Evolutionary conservation across 2,113 vertebrate species (phyloP).

Genomic region (Psilopsiagon aymara): DNA sequence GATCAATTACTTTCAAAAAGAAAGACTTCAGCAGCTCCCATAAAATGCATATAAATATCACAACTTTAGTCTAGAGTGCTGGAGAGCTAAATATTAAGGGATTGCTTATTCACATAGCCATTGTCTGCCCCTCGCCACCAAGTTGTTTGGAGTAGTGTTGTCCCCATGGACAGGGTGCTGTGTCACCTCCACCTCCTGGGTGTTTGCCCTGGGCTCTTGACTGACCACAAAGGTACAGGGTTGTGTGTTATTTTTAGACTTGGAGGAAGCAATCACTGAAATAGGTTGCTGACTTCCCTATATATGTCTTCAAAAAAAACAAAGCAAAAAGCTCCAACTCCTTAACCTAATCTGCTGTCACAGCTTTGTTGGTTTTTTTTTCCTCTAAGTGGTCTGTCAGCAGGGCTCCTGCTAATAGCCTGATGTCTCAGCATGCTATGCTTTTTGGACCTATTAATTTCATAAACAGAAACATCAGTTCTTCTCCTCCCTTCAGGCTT

Average conservation of each 20-base stretch:
- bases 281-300: neutral
- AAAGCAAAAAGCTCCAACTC: neutral
- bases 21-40: neutral
- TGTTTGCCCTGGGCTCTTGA: neutral
- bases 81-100: neutral
- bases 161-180: neutral
- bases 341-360: neutral
- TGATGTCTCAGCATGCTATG: neutral
- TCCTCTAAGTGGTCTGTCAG: neutral
- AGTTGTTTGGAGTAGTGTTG: accelerated
- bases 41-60: neutral
- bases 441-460: constrained; percentile 1
- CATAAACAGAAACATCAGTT: neutral
- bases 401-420: neutral
- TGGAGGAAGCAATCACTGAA: neutral
- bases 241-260: neutral
- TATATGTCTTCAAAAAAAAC: neutral
- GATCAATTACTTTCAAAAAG: neutral
- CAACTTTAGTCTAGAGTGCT: neutral
- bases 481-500: neutral
- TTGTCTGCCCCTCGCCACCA: neutral
- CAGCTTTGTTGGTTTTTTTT: neutral
- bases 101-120: neutral
- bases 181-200: neutral
- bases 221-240: neutral